Evolutionary conservation across 2,113 vertebrate genomes (phyloP).

Genomic region (Lethenteron camtschaticum): DNA sequence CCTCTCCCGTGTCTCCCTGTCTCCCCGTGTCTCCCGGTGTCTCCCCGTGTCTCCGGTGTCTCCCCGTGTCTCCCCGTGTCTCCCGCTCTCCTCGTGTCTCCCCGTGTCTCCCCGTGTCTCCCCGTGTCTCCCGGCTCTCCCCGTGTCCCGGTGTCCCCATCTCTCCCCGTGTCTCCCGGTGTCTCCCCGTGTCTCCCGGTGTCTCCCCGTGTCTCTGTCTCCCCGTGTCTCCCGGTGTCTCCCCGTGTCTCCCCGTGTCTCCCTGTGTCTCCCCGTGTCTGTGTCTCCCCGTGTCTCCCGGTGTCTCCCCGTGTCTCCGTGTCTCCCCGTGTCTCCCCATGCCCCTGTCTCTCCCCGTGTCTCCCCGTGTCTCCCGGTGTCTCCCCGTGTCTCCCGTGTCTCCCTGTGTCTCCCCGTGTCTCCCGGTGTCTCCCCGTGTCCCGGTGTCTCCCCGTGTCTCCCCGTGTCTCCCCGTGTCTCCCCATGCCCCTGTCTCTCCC

Average conservation of each 20-base stretch:
- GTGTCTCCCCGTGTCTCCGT: conserved; percentile 9
- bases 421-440: neutral
- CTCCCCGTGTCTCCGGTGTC: neutral
- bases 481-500: neutral
- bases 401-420: neutral
- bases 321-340: neutral
- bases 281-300: neutral
- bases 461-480: neutral
- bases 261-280: neutral
- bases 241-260: neutral
- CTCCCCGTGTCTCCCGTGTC: neutral
- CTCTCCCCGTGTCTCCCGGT: neutral
- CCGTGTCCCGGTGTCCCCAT: neutral
- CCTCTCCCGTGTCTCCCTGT: neutral
- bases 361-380: neutral
- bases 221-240: conserved; percentile 9
- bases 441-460: neutral
- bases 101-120: neutral
- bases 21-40: conserved; percentile 9
- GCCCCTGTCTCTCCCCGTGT: neutral
- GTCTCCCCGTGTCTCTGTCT: neutral
- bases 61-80: neutral
- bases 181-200: neutral
- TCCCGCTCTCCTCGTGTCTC: no score
- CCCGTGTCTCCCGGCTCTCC: neutral